phyloP scores from a whole-genome alignment of 2,113 vertebrate genomes.

The Arenaria interpres region DNA sequence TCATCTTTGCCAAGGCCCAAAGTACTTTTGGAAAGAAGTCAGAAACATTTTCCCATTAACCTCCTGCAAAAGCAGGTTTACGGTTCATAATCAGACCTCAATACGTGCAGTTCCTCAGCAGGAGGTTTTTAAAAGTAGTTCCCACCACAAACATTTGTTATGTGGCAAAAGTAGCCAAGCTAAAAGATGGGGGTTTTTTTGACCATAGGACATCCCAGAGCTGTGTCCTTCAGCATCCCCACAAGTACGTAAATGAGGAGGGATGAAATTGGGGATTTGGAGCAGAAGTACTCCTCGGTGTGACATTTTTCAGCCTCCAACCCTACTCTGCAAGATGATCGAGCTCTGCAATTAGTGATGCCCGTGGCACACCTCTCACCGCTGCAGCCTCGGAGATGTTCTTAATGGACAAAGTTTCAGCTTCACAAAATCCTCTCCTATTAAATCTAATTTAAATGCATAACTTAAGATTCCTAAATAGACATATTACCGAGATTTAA shows the following conservation, averaged over 20 bases:
- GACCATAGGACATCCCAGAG: no score
- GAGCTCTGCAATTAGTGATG: neutral
- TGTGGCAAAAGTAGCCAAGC: neutral
- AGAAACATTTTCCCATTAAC: neutral
- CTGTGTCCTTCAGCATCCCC: neutral
- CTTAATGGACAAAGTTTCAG: neutral
- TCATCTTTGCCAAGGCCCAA: neutral
- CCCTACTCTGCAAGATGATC: neutral
- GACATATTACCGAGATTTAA: neutral
- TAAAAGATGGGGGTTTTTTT: no score
- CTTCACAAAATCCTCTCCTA: neutral
- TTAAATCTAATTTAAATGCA: constrained; percentile 28
- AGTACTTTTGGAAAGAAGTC: neutral
- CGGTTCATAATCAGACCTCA: neutral
- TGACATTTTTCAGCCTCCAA: neutral
- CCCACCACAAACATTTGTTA: neutral
- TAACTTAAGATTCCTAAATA: neutral
- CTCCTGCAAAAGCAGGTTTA: neutral
- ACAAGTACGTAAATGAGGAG: accelerated
- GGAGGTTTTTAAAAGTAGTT: neutral
- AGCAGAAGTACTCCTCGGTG: neutral
- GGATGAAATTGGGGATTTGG: neutral
- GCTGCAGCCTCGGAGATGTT: neutral
- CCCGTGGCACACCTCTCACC: neutral
- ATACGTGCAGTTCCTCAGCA: neutral